Conservation (phyloP, 1,140 invertebrate genomes). For the Odontomachus brunneus region DNA sequence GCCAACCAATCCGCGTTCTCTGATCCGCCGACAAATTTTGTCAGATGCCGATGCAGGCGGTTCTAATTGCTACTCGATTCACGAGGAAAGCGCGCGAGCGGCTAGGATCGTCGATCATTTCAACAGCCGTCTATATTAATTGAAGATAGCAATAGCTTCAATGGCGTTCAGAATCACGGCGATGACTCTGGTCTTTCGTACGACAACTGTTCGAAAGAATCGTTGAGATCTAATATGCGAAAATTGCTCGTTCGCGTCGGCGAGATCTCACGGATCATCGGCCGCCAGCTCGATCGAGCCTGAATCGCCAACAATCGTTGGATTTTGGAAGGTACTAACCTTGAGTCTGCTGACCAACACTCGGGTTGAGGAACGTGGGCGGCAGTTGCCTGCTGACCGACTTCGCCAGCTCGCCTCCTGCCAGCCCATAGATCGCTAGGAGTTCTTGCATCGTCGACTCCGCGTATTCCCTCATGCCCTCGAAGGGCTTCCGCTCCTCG, state of each 20-base stretch:
- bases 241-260: neutral
- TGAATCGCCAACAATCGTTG: neutral
- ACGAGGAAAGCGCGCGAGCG: neutral
- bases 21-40: constrained; percentile 44
- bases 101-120: neutral
- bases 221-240: neutral
- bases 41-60: constrained; percentile 45
- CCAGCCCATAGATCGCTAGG: constrained; percentile 87
- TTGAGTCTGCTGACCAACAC: constrained; percentile 77
- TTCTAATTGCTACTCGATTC: constrained; percentile 46
- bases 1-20: constrained; percentile 60
- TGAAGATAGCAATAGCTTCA: constrained; percentile 3
- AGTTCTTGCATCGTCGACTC: constrained; percentile 89
- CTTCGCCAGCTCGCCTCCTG: constrained; percentile 84
- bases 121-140: neutral
- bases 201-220: constrained; percentile 40
- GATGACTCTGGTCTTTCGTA: neutral
- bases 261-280: neutral
- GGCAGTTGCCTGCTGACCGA: constrained; percentile 84
- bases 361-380: constrained; percentile 82
- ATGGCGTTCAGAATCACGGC: neutral
- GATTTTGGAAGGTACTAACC: constrained; percentile 68
- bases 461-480: constrained; percentile 87
- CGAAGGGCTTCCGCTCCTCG: constrained; percentile 81
- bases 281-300: too few species aligned